phyloP scores from a whole-genome alignment of 2,888 invertebrate species.

The Callosobruchus maculatus region DNA sequence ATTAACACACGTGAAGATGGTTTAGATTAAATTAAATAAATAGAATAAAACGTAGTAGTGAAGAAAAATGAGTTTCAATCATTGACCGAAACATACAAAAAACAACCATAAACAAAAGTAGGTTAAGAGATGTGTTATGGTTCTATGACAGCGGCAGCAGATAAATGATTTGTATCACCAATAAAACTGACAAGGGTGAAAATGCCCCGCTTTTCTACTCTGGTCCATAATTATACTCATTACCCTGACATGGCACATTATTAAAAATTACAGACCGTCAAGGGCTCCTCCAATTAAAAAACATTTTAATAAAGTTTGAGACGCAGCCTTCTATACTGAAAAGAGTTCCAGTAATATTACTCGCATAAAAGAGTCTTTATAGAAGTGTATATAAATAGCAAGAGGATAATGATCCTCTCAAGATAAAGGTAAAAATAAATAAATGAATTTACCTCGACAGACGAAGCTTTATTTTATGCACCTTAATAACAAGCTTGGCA shows the following conservation, averaged over 20 bases:
- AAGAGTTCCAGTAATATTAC: not conserved
- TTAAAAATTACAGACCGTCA: not conserved
- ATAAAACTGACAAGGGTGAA: not conserved
- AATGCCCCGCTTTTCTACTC: not conserved
- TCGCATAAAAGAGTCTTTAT: not conserved
- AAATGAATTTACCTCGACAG: too few species aligned
- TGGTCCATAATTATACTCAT: not conserved
- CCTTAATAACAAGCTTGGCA: too few species aligned
- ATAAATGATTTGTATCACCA: not conserved
- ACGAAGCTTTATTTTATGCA: too few species aligned
- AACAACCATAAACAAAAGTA: too few species aligned
- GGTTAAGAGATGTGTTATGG: too few species aligned
- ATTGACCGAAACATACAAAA: too few species aligned
- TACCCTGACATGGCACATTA: not conserved
- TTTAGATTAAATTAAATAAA: too few species aligned
- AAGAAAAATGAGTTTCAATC: too few species aligned
- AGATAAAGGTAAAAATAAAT: not conserved
- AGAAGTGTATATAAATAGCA: not conserved
- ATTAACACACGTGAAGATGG: too few species aligned
- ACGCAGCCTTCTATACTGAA: not conserved
- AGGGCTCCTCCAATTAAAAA: not conserved
- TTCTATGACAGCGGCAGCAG: too few species aligned
- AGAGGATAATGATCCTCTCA: not conserved
- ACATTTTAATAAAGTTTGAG: not conserved
- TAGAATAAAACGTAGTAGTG: too few species aligned